Evolutionary conservation across 2,113 vertebrate genomes (phyloP).

Genomic region (Rhea pennata): DNA sequence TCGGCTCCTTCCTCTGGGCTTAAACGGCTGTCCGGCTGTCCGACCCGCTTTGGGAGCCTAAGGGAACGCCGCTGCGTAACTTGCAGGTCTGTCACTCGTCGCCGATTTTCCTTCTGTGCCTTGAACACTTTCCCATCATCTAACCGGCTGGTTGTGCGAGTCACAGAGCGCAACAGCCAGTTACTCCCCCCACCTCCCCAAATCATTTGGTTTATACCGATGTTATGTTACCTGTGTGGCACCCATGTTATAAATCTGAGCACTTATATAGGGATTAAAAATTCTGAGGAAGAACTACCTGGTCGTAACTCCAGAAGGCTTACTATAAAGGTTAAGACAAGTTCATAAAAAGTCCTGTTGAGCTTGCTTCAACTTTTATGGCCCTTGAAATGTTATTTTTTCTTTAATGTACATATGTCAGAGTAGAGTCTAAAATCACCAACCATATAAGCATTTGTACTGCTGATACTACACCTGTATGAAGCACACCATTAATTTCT

Average conservation of each 20-base stretch:
- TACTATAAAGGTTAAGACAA: neutral
- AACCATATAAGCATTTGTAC: neutral
- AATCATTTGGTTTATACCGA: rapidly evolving
- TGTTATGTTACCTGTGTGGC: too few relatives aligned
- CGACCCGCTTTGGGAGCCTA: rapidly evolving
- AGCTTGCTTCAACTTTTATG: neutral
- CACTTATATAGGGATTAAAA: neutral
- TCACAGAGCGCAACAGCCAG: neutral
- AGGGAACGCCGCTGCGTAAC: rapidly evolving
- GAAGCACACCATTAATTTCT: neutral
- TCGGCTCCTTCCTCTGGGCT: rapidly evolving
- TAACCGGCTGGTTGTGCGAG: rapidly evolving
- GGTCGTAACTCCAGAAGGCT: neutral
- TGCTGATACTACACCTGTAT: neutral
- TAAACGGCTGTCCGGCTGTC: rapidly evolving
- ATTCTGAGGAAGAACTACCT: rapidly evolving
- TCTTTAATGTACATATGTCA: neutral
- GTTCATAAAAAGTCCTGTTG: neutral
- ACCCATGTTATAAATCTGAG: too few relatives aligned
- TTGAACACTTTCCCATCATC: rapidly evolving
- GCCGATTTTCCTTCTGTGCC: rapidly evolving
- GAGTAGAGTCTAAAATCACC: neutral
- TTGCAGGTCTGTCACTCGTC: rapidly evolving
- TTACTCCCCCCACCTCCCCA: rapidly evolving
- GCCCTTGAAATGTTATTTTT: neutral